These are phyloP conservation scores for Haliclona indistincta DNA, from an alignment of 37 sponge, comb jelly and placozoan genomes.

Conservation along the genomic window DNA sequence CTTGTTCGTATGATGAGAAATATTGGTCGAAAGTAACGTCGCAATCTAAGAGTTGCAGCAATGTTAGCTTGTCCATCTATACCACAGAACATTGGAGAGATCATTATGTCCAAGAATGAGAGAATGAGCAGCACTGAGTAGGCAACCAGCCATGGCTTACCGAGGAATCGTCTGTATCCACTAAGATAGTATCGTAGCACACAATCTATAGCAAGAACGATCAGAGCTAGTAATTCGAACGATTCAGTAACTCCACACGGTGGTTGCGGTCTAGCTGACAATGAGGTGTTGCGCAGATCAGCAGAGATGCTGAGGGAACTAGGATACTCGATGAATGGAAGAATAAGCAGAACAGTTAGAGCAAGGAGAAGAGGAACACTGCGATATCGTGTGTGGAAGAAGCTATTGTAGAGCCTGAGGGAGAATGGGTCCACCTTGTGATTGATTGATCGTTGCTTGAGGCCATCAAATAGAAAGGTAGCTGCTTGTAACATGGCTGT, in stretches of 20 bases:
- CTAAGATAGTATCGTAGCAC: slow-evolving; percentile 43
- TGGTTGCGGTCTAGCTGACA: slow-evolving; percentile 9
- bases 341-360: slow-evolving; percentile 33
- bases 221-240: slow-evolving; percentile 73
- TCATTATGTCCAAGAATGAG: slow-evolving; percentile 67
- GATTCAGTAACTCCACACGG: slow-evolving; percentile 86
- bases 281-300: slow-evolving; percentile 3
- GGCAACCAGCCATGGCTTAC: slow-evolving; percentile 63
- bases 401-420: slow-evolving; percentile 72
- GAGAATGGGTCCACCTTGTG: slow-evolving; percentile 80
- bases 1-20: slow-evolving; percentile 82
- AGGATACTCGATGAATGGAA: slow-evolving; percentile 86
- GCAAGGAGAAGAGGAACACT: slow-evolving; percentile 42
- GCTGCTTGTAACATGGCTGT: slow-evolving; percentile 58
- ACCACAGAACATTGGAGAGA: slow-evolving; percentile 63
- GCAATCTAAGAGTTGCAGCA: slow-evolving; percentile 51
- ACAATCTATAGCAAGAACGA: slow-evolving; percentile 58
- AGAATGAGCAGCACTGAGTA: slow-evolving; percentile 58
- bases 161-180: slow-evolving; percentile 61
- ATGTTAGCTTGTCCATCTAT: background rate
- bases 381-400: slow-evolving; percentile 67
- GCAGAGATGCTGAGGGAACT: slow-evolving; percentile 71
- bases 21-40: slow-evolving; percentile 85
- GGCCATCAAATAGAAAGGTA: slow-evolving; percentile 78
- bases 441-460: slow-evolving; percentile 77